Percentiles rank a stretch among this genome's conserved stretches.
Conservation (phyloP, 2,113 vertebrate species). For the Epinephelus moara region DNA sequence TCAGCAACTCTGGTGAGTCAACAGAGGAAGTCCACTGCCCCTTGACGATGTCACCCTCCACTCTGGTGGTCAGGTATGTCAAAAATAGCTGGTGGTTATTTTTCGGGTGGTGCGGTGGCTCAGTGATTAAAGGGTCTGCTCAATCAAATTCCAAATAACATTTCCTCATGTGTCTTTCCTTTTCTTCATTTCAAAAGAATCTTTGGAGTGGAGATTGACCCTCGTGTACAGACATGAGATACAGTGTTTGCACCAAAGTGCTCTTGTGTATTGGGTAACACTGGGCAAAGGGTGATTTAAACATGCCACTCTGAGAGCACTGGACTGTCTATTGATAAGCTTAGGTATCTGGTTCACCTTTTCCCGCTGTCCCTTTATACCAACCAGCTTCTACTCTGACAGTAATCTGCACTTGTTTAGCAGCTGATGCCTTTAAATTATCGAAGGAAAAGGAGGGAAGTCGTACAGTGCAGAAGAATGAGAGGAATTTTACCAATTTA, state of each 20-base stretch:
- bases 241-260: background rate
- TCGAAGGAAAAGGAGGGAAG: too few relatives aligned
- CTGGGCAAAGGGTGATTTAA: background rate
- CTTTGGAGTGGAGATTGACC: background rate
- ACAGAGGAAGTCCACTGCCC: slow-evolving; percentile 6
- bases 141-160: background rate
- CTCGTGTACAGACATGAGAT: background rate
- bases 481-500: background rate
- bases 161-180: background rate
- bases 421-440: background rate
- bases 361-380: background rate
- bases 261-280: too few relatives aligned
- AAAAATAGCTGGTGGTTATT: background rate
- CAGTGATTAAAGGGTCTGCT: background rate
- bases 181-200: background rate
- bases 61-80: slow-evolving; percentile 74
- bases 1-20: background rate
- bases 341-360: background rate
- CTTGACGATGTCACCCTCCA: slow-evolving; percentile 61
- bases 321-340: background rate
- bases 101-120: background rate
- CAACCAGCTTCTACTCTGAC: background rate
- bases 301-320: background rate
- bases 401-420: background rate
- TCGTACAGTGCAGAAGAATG: background rate